Evolutionary conservation across 2,113 vertebrate genomes (phyloP).

Genomic region (Archilochus colubris): DNA sequence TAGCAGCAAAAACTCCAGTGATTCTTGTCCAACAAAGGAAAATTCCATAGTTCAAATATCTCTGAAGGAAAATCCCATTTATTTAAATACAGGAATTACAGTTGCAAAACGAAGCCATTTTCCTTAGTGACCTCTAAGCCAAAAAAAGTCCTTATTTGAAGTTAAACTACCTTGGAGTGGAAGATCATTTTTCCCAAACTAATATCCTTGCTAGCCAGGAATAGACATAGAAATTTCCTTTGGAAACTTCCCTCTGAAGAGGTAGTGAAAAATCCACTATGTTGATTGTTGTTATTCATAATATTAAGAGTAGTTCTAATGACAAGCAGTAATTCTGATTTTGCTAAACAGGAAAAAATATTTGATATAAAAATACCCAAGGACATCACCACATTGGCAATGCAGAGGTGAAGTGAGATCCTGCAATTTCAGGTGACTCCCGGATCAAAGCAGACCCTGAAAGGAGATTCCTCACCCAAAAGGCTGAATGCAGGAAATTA

Average conservation of each 20-base stretch:
- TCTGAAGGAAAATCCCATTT: slow-evolving; percentile 63
- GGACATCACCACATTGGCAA: background rate
- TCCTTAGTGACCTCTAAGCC: slow-evolving; percentile 40
- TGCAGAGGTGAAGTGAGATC: background rate
- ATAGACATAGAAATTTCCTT: slow-evolving; percentile 54
- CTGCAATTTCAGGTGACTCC: background rate
- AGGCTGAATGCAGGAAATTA: background rate
- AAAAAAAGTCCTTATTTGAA: slow-evolving; percentile 41
- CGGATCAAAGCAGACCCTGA: background rate
- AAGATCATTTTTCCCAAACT: slow-evolving; percentile 55
- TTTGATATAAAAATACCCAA: background rate
- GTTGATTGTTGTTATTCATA: background rate
- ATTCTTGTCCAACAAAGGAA: slow-evolving; percentile 57
- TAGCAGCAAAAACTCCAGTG: slow-evolving; percentile 31
- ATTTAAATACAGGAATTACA: slow-evolving; percentile 45
- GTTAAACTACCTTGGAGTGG: slow-evolving; percentile 58
- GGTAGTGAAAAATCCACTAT: background rate
- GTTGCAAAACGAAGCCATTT: slow-evolving; percentile 40
- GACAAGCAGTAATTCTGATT: background rate
- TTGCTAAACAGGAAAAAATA: background rate
- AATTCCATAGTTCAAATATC: slow-evolving; percentile 47
- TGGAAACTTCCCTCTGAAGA: slow-evolving; percentile 19
- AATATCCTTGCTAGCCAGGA: slow-evolving; percentile 18
- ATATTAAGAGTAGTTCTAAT: background rate
- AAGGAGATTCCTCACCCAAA: background rate